A percentile compares a stretch with the other conserved stretches of the same genome.
These are phyloP conservation scores for Eurystomus glaucurus DNA, from an alignment of 2,797 vertebrate genomes.

Conservation along the genomic window DNA sequence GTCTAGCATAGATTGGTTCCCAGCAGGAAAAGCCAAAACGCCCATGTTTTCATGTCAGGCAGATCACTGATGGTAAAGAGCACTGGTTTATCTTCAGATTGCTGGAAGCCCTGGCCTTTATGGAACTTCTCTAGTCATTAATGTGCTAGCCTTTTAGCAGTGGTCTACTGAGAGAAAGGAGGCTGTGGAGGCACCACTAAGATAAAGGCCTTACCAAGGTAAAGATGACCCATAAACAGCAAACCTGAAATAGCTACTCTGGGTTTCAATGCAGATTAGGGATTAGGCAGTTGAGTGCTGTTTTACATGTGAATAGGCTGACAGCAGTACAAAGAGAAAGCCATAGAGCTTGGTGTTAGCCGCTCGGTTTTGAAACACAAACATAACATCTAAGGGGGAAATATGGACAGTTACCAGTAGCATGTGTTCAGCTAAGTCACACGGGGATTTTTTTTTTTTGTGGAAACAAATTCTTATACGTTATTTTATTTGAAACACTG, in stretches of 20 bases:
- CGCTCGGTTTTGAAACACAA: slow-evolving; percentile 24
- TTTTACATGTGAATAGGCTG: slow-evolving; percentile 48
- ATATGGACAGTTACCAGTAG: slow-evolving; percentile 26
- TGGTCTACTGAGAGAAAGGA: background rate
- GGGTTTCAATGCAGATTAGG: slow-evolving; percentile 46
- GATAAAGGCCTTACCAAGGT: background rate
- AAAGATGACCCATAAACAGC: slow-evolving; percentile 14
- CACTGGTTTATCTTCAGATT: background rate
- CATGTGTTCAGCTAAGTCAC: slow-evolving; percentile 4
- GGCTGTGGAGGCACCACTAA: background rate
- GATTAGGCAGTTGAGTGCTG: background rate
- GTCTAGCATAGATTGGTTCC: background rate
- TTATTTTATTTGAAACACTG: slow-evolving; percentile 71
- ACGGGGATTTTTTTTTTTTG: slow-evolving; percentile 39
- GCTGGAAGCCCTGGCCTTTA: background rate
- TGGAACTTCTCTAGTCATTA: background rate
- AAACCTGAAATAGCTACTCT: background rate
- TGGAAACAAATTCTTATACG: slow-evolving; percentile 27
- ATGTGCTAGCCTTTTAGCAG: background rate
- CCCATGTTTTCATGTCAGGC: background rate
- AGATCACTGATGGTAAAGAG: background rate
- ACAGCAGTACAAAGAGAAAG: slow-evolving; percentile 37
- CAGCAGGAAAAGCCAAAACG: background rate
- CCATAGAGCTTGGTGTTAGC: background rate
- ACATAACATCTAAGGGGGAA: slow-evolving; percentile 7